A percentile compares a stretch with the other conserved stretches of the same genome.
Evolutionary conservation across 2,797 vertebrate genomes (phyloP).

Genomic region (Gymnothorax javanicus): DNA sequence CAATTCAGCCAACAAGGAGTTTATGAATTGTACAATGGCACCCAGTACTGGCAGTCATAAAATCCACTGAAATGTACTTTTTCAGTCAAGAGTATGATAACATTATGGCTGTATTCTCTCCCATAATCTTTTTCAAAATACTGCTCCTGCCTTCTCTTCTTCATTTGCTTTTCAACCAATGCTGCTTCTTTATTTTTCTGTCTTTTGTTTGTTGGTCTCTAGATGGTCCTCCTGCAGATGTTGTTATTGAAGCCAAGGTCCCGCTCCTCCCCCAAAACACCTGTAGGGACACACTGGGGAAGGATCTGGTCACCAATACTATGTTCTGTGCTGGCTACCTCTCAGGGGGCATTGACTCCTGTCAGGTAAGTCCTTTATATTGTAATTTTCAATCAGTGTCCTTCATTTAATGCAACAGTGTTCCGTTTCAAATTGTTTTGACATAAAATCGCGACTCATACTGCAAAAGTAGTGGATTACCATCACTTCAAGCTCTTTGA

Average conservation of each 20-base stretch:
- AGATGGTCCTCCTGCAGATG: constrained; percentile 86
- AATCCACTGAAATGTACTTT: not conserved
- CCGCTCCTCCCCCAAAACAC: constrained; percentile 85
- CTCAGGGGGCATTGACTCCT: constrained; percentile 87
- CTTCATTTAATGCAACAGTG: not conserved
- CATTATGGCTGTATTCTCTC: not conserved
- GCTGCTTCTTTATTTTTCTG: not conserved
- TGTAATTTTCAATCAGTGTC: not conserved
- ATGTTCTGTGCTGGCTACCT: constrained; percentile 94
- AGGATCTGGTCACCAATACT: constrained; percentile 83
- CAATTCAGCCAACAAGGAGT: no score
- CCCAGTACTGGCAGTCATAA: not conserved
- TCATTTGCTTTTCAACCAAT: no score
- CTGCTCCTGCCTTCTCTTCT: not conserved
- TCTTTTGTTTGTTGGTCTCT: constrained; percentile 33
- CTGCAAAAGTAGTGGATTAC: no score
- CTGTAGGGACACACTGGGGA: constrained; percentile 82
- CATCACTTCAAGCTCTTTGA: not conserved
- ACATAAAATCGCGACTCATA: not conserved
- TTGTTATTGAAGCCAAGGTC: constrained; percentile 90
- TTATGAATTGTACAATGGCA: not conserved
- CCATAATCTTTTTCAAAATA: not conserved
- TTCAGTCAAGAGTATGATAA: not conserved
- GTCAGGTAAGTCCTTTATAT: constrained; percentile 77
- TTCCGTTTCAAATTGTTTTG: not conserved